Percentiles rank a stretch among this genome's conserved stretches.
phyloP scores from a whole-genome alignment of 2,113 vertebrate species.

The Cardinalis cardinalis region DNA sequence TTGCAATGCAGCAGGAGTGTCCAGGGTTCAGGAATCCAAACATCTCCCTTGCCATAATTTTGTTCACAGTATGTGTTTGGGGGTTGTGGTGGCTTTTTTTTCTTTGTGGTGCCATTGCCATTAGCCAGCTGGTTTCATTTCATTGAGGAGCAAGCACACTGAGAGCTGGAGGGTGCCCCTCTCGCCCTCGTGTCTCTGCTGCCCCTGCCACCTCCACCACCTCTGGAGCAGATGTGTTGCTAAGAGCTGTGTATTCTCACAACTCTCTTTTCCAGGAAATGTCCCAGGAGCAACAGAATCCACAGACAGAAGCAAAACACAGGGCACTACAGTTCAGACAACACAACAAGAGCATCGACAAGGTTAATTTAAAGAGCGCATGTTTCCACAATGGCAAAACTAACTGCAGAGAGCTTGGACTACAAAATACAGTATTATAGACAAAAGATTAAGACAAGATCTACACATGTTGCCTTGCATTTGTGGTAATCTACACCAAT shows the following conservation, averaged over 20 bases:
- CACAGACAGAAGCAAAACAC: constrained; percentile 99
- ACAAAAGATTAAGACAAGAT: constrained; percentile 80
- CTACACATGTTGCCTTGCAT: constrained; percentile 99
- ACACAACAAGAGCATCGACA: constrained; percentile 97
- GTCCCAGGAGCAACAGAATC: constrained; percentile 97
- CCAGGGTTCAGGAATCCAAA: not conserved
- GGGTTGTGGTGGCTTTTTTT: not conserved
- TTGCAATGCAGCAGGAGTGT: rapidly evolving
- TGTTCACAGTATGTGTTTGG: not conserved
- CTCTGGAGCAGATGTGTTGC: not conserved
- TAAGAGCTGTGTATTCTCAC: not conserved
- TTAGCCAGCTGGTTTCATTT: not conserved
- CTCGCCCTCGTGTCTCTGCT: rapidly evolving
- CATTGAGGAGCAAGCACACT: rapidly evolving
- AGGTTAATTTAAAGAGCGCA: constrained; percentile 93
- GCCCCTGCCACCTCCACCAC: rapidly evolving
- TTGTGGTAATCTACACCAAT: constrained; percentile 99
- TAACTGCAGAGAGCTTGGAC: constrained; percentile 76
- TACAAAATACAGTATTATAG: constrained; percentile 79
- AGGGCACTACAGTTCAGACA: constrained; percentile 98
- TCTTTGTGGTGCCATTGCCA: not conserved
- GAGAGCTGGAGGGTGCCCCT: not conserved
- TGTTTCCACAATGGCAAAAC: constrained; percentile 80
- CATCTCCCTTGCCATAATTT: not conserved
- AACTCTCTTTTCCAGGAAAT: constrained; percentile 85